Conservation (phyloP, 2,797 vertebrate genomes). For the Oreortyx pictus region DNA sequence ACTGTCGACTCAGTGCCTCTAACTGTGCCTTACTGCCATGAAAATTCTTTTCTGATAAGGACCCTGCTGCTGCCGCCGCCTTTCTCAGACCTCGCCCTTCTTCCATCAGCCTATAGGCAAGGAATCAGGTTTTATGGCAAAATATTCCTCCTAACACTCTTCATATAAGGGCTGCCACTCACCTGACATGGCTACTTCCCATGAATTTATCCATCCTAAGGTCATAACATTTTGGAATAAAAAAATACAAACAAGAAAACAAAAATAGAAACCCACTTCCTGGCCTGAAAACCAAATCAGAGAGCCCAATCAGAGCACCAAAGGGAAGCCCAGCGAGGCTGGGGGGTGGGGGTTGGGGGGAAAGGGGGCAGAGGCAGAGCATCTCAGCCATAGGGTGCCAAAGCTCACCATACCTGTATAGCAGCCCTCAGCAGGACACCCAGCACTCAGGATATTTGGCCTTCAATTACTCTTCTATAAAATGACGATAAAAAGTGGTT, state of each 20-base stretch:
- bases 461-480: background rate
- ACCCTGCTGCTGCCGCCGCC: background rate
- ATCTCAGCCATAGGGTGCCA: background rate
- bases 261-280: background rate
- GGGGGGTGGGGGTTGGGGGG: too few species aligned
- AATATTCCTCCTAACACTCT: background rate
- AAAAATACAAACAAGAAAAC: background rate
- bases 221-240: background rate
- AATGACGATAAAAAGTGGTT: background rate
- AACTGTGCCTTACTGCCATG: background rate
- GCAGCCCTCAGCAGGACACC: background rate
- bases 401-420: background rate
- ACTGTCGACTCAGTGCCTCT: background rate
- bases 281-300: background rate
- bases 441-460: background rate
- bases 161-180: background rate
- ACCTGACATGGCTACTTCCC: background rate
- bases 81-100: background rate
- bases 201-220: background rate
- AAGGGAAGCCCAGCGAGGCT: too few species aligned
- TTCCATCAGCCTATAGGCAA: background rate
- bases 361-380: background rate
- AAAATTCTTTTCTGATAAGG: background rate
- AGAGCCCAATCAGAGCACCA: background rate
- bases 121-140: background rate